These are phyloP conservation scores for Nomada flava DNA, from an alignment of 2,888 invertebrate genomes.

Conservation along the genomic window DNA sequence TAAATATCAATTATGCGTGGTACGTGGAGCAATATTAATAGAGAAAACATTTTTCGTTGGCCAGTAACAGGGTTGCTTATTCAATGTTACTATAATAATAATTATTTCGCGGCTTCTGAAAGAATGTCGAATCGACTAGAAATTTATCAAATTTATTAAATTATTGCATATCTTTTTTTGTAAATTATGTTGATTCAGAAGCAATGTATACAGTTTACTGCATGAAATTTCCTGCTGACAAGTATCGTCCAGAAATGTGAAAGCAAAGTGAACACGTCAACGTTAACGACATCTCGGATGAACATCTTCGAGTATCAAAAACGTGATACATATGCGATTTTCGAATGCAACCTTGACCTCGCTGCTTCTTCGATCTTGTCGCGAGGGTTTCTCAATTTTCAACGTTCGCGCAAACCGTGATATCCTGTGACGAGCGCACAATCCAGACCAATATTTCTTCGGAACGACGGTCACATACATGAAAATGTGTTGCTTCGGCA, in stretches of 20 bases:
- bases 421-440: neutral
- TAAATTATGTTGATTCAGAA: neutral
- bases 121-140: too few relatives aligned
- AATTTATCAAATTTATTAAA: too few relatives aligned
- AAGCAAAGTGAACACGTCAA: neutral
- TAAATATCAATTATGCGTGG: too few relatives aligned
- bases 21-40: too few relatives aligned
- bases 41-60: too few relatives aligned
- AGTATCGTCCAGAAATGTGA: neutral
- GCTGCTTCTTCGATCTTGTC: neutral
- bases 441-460: slow-evolving; percentile 11
- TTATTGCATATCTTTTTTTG: too few relatives aligned
- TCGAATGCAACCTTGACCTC: slow-evolving; percentile 32
- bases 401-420: neutral
- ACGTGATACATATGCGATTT: neutral
- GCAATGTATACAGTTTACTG: neutral
- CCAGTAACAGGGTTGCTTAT: too few relatives aligned
- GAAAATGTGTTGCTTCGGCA: slow-evolving; percentile 43
- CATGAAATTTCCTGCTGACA: neutral
- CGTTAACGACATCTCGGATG: neutral
- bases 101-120: too few relatives aligned
- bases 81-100: too few relatives aligned
- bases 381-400: slow-evolving; percentile 32
- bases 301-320: slow-evolving; percentile 8
- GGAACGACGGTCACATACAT: slow-evolving; percentile 37